Evolutionary conservation across 1,140 invertebrate genomes (phyloP).

Genomic region (Neoseiulus cucumeris): DNA sequence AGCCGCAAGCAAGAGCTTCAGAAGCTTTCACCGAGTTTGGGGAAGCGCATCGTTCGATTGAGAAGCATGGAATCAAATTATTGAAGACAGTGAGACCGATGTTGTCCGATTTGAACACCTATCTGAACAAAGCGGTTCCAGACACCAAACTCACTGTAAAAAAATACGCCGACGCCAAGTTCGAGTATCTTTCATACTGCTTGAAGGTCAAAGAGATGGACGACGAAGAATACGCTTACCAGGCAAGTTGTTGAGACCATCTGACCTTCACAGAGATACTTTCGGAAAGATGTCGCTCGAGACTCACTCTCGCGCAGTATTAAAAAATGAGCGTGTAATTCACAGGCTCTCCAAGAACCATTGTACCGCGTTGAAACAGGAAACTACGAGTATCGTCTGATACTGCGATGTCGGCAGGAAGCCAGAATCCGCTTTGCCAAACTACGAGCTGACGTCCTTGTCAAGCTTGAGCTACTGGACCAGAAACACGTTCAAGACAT

Average conservation of each 20-base stretch:
- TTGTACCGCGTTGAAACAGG: constrained; percentile 92
- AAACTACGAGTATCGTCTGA: constrained; percentile 89
- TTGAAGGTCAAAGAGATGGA: constrained; percentile 88
- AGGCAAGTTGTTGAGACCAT: constrained; percentile 15
- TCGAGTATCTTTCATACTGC: constrained; percentile 95
- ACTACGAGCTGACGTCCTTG: constrained; percentile 75
- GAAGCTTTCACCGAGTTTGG: constrained; percentile 89
- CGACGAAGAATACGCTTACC: constrained; percentile 85
- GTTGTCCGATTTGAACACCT: constrained; percentile 77
- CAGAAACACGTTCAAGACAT: constrained; percentile 92
- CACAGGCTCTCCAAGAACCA: constrained; percentile 74
- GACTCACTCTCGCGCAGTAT: too few species aligned
- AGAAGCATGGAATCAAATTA: constrained; percentile 73
- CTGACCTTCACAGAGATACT: too few species aligned
- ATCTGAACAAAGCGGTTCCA: constrained; percentile 87
- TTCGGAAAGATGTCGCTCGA: too few species aligned
- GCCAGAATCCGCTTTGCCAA: constrained; percentile 73
- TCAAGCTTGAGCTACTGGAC: constrained; percentile 88
- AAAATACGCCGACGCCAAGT: constrained; percentile 93
- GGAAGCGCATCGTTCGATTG: constrained; percentile 76
- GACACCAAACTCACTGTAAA: constrained; percentile 91
- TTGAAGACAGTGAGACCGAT: constrained; percentile 83
- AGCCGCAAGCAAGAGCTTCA: constrained; percentile 80
- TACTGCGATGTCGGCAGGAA: constrained; percentile 82
- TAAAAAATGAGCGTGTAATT: not conserved